Evolutionary conservation across 2,113 vertebrate species (phyloP).

Genomic region (Varanus komodoensis): DNA sequence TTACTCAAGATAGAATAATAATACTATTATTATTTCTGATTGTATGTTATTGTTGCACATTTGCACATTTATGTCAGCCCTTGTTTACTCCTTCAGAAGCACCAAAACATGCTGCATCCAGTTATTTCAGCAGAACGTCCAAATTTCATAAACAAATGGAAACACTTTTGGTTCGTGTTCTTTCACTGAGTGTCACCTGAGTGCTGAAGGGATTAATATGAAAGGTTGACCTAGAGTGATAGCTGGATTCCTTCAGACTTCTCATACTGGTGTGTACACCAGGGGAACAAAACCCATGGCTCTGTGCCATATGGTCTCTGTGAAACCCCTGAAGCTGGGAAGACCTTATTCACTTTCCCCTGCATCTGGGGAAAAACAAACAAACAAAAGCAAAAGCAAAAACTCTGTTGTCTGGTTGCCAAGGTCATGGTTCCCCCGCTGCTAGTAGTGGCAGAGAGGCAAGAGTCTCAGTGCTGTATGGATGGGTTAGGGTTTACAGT

Average conservation of each 20-base stretch:
- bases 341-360: too few species aligned
- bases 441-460: too few species aligned
- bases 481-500: neutral
- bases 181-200: neutral
- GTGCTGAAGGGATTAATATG: neutral
- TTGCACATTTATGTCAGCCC: neutral
- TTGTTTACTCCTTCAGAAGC: neutral
- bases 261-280: neutral
- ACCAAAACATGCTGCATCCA: too few species aligned
- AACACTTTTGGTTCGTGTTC: neutral
- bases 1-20: neutral
- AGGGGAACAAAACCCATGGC: too few species aligned
- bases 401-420: too few species aligned
- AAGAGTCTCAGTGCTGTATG: too few species aligned
- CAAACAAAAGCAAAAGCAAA: too few species aligned
- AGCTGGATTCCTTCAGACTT: neutral
- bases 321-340: too few species aligned
- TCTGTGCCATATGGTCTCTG: too few species aligned
- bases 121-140: neutral
- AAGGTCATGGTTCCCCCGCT: too few species aligned
- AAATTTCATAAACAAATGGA: neutral
- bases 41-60: neutral
- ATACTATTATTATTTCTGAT: neutral
- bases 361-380: too few species aligned
- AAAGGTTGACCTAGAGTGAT: neutral